A percentile compares a stretch with the other conserved stretches of the same genome.
Evolutionary conservation across 2,888 invertebrate species (phyloP).

Genomic region (Argynnis bischoffii): DNA sequence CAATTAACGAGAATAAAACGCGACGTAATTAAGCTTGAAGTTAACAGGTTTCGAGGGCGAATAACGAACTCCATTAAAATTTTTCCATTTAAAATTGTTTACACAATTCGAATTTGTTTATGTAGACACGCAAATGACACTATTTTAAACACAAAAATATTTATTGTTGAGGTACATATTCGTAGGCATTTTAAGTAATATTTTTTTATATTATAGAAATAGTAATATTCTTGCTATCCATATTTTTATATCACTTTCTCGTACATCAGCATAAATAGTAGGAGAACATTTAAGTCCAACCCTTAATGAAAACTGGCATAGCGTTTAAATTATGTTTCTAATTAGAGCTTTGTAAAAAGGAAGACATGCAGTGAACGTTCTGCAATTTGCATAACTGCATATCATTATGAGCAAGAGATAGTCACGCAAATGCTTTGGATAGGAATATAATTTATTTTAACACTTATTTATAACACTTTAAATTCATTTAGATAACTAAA

Average conservation of each 20-base stretch:
- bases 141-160: neutral
- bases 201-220: too few species aligned
- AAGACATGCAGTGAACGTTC: too few species aligned
- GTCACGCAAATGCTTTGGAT: neutral
- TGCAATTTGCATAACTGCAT: neutral
- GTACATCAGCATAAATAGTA: too few species aligned
- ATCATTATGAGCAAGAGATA: neutral
- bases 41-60: slow-evolving; percentile 42
- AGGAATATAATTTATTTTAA: neutral
- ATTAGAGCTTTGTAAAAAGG: too few species aligned
- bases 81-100: slow-evolving; percentile 29
- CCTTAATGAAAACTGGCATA: too few species aligned
- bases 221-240: too few species aligned
- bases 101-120: neutral
- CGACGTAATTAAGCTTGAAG: slow-evolving; percentile 44
- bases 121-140: neutral
- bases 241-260: too few species aligned
- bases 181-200: too few species aligned
- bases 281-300: too few species aligned
- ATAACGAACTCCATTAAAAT: slow-evolving; percentile 42
- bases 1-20: slow-evolving; percentile 40
- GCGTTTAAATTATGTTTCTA: too few species aligned
- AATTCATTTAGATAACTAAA: slow-evolving; percentile 66
- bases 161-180: too few species aligned
- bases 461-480: slow-evolving; percentile 50